Evolutionary conservation across 2,113 vertebrate species (phyloP), one percentile per base, ranked within the genome.

Genomic region (Caracal caracal): DNA sequence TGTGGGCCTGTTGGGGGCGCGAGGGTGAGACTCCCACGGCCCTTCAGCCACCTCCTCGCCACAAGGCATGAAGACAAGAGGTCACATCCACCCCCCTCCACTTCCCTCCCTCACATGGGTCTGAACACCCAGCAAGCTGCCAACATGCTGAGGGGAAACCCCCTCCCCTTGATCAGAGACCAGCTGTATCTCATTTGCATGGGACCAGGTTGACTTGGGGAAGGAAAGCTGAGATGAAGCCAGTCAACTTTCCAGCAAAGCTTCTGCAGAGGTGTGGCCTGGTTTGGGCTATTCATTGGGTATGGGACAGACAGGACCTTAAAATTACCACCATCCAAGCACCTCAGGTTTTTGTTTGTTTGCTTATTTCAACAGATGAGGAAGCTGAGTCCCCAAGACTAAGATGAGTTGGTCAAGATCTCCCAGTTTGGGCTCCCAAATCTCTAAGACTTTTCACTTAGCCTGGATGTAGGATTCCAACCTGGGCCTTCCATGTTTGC

Each of bases 311-410:
- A 37, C 6, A 49, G 70, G 17, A 43, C n/a, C 70, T 90, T 70
- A 16, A 53, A 61, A 40, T 75, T 35, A 22, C 2, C 2, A 16
- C 75, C 40, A 12, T 37, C 30, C 40, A 15, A 61, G 22, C 47
- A 65, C 88, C 53, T 84, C 20, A 28, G 59, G 20, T 10, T 71
- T 82, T 83, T 86, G 51, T 63, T 92, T 71, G 33, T 51, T 84
- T 85, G 30, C 37, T 89, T 84, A 13, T 95, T 95, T 94, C 53
- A 61, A 84, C 47, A 75, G 59, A 63, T 37, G 33, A 86, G 33
- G 37, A 88, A 68, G 40, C 43, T 17, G 59, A 88, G 59, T 66
- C 51, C 59, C 43, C 35, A 40, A 85, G 20, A 73, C 20, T 71
- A 70, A 63, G 43, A 33, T 68, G 53, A 73, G 22, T 92, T 78